Conservation (phyloP, 1,140 invertebrate species). For the Diorhabda carinulata region DNA sequence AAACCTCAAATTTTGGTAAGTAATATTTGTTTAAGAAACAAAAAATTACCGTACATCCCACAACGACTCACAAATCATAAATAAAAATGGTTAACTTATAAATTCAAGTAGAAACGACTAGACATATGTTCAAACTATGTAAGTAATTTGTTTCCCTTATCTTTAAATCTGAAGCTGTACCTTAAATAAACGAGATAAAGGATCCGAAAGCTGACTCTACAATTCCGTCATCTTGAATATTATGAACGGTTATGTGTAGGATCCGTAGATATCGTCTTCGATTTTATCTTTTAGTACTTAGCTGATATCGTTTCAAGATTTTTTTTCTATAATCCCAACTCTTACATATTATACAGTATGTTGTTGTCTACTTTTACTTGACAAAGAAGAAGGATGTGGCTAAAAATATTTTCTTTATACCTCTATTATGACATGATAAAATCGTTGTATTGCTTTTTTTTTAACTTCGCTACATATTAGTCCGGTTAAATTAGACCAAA, state of each 20-base stretch:
- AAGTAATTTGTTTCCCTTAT: background rate
- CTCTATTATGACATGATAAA: too few species aligned
- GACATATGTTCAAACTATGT: background rate
- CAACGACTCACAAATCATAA: background rate
- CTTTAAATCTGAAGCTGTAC: background rate
- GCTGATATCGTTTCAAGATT: background rate
- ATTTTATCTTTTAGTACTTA: background rate
- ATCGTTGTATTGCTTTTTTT: too few species aligned
- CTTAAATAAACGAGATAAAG: constrained; percentile 1
- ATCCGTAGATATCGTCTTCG: background rate
- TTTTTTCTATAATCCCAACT: background rate
- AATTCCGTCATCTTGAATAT: constrained; percentile 2
- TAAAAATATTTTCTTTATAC: too few species aligned
- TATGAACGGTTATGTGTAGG: constrained; percentile 1
- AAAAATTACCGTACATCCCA: background rate
- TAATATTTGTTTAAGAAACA: too few species aligned
- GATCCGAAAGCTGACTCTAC: constrained; percentile 1
- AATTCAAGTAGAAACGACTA: background rate
- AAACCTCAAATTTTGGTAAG: too few species aligned
- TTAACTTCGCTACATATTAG: too few species aligned
- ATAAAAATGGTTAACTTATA: background rate
- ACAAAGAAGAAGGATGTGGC: too few species aligned
- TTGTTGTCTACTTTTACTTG: too few species aligned
- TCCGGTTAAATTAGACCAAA: too few species aligned
- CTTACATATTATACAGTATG: too few species aligned